Base-by-base conservation (phyloP, 2,113 vertebrate species). In the Brachyhypopomus occidentalis region DNA sequence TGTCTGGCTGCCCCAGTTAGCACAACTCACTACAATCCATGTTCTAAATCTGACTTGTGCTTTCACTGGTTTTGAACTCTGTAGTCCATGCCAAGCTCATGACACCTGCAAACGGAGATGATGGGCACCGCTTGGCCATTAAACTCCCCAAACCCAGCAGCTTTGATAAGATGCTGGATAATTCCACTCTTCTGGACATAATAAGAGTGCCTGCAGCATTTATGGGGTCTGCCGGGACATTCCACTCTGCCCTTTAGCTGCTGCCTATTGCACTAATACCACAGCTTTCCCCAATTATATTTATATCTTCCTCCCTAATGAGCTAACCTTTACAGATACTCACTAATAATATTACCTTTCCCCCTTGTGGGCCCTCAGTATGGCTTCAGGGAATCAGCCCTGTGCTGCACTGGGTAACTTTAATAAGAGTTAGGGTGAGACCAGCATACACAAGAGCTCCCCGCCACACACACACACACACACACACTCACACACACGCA, bases 261-360 rank as follows among this genome's bases (percentile, higher is more conserved):
- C 56, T 75, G 76, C 74, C 80, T 87, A 86, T 86, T 73, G 79
- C 58, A 78, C 75, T 72, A 80, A 83, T 85, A 84, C 85, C 83
- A 83, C 70, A 83, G 73, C 56, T 83, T 3, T 84, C 30, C 69
- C 48, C 70, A 82, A 84, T 83, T 73, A 88, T 83, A 84, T 88
- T 84, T 80, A 59, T 84, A 73, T 41, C 63, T 73, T 73, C 71
- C 80, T 77, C 66, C 78, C 75, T 84, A 89, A 88, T 23, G 81
- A 87, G 78, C 34, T 87, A 86, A 89, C 86, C 86, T 89, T 89
- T 89, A 59, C 84, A 84, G 80, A 84, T 83, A 81, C 78, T 77
- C 84, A 78, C 84, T 86, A 86, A 88, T 86, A 83, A 84, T 86
- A 88, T 88, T 88, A 82, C 83, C 60, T 82, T 72, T 83, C 80